Percentiles rank a stretch among this genome's conserved stretches.
Conservation (phyloP, 1,140 invertebrate genomes). For the Popillia japonica region DNA sequence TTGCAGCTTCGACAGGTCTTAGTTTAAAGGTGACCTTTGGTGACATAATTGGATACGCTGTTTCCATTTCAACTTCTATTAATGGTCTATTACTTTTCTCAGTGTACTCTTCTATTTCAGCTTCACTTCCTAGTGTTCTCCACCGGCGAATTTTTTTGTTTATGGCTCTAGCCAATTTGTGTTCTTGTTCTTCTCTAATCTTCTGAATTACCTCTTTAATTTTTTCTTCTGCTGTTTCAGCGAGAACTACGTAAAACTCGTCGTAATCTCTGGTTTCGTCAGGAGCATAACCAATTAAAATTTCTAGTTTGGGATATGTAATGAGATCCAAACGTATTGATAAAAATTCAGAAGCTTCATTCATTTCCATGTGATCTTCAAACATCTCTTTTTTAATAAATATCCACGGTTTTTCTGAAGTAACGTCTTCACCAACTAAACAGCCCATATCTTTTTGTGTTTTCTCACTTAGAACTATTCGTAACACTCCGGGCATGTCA, state of each 20-base stretch:
- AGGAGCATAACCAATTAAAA: conserved; percentile 75
- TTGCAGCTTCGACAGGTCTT: conserved; percentile 65
- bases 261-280: conserved; percentile 66
- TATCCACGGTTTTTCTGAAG: conserved; percentile 78
- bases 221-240: conserved; percentile 61
- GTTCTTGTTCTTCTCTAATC: conserved; percentile 69
- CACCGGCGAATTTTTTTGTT: conserved; percentile 68
- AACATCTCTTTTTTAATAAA: conserved; percentile 69
- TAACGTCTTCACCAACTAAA: conserved; percentile 66
- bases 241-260: conserved; percentile 76
- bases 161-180: conserved; percentile 69
- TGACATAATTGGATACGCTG: conserved; percentile 66
- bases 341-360: conserved; percentile 67
- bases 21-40: conserved; percentile 61
- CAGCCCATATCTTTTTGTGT: conserved; percentile 62
- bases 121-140: conserved; percentile 70
- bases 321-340: conserved; percentile 63
- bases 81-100: conserved; percentile 65
- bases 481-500: conserved; percentile 52
- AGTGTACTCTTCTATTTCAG: conserved; percentile 66
- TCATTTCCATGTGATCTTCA: conserved; percentile 65
- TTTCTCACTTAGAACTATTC: conserved; percentile 55
- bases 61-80: conserved; percentile 71
- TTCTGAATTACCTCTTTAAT: conserved; percentile 64
- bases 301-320: conserved; percentile 63